Conservation (phyloP, 2,113 vertebrate genomes). For the Diphyllodes magnificus region DNA sequence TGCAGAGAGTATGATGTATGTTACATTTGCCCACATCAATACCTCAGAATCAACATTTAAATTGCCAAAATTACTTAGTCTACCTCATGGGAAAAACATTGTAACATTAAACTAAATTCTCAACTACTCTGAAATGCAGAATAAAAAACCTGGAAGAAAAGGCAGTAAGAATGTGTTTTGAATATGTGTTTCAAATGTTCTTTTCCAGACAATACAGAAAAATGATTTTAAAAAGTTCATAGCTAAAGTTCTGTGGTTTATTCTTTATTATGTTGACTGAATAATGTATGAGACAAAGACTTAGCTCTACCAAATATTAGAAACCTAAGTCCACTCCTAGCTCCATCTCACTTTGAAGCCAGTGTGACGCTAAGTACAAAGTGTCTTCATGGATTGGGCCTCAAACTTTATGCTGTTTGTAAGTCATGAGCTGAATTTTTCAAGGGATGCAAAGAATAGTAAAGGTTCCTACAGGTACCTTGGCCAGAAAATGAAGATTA, state of each 20-base stretch:
- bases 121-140: background rate
- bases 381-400: background rate
- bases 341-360: background rate
- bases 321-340: background rate
- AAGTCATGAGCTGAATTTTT: background rate
- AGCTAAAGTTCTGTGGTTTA: constrained; percentile 27
- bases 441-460: background rate
- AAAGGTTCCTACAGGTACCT: background rate
- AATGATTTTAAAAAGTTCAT: background rate
- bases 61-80: constrained; percentile 23
- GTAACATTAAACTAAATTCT: background rate
- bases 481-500: background rate
- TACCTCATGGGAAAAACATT: background rate
- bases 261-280: background rate
- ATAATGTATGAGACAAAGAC: constrained; percentile 27
- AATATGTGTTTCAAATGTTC: background rate
- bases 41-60: constrained; percentile 5
- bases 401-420: background rate
- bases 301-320: background rate
- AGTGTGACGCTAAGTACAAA: background rate
- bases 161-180: background rate
- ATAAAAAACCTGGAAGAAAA: background rate
- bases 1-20: background rate
- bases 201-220: background rate
- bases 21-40: background rate